Conservation (phyloP, 1,140 invertebrate genomes). For the Venturia canescens region DNA sequence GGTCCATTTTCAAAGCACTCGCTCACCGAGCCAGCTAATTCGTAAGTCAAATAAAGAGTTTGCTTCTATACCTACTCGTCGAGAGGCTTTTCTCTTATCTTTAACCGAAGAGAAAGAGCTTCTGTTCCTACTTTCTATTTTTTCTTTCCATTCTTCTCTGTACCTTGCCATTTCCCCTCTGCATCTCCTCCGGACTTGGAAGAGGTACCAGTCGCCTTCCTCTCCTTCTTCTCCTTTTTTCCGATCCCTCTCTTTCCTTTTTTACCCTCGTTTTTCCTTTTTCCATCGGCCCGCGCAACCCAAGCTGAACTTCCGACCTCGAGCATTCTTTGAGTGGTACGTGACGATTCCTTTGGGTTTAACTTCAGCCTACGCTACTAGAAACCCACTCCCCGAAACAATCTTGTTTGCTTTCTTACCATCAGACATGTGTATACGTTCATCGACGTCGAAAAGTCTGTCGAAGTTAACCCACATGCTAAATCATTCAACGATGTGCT, state of each 20-base stretch:
- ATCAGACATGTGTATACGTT: neutral
- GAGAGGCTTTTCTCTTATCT: constrained; percentile 35
- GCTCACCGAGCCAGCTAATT: constrained; percentile 64
- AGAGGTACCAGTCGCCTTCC: constrained; percentile 47
- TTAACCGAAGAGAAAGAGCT: constrained; percentile 35
- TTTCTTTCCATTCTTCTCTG: constrained; percentile 45
- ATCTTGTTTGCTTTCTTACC: constrained; percentile 22
- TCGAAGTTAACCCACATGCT: neutral
- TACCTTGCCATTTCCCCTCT: constrained; percentile 40
- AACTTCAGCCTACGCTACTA: constrained; percentile 33
- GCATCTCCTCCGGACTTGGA: neutral
- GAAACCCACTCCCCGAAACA: neutral
- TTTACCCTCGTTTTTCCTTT: neutral
- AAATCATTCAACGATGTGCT: constrained; percentile 4
- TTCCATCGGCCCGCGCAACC: neutral
- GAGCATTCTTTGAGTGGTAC: constrained; percentile 17
- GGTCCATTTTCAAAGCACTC: constrained; percentile 63
- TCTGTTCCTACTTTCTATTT: constrained; percentile 29
- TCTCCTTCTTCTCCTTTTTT: constrained; percentile 46
- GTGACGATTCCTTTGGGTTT: constrained; percentile 31
- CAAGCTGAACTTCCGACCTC: neutral
- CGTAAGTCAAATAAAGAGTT: constrained; percentile 68
- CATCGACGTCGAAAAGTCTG: neutral
- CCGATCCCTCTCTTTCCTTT: constrained; percentile 19
- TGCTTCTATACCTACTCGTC: neutral